phyloP scores from a whole-genome alignment of 2,888 invertebrate species.

The Idaea dimidiata region DNA sequence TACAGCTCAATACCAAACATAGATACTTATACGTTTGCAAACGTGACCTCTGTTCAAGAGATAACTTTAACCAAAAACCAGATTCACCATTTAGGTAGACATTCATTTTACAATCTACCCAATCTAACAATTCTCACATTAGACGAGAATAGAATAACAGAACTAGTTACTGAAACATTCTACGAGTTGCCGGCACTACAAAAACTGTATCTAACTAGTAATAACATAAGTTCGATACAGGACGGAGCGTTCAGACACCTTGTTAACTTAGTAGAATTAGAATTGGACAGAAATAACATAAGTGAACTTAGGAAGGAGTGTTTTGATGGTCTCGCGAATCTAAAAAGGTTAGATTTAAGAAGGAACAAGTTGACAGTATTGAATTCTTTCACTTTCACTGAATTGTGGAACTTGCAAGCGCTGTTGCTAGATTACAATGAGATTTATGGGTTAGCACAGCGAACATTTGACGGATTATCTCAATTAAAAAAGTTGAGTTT shows the following conservation, averaged over 20 bases:
- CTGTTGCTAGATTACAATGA: slow-evolving; percentile 86
- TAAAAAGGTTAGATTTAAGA: slow-evolving; percentile 87
- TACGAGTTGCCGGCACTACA: slow-evolving; percentile 86
- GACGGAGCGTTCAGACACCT: slow-evolving; percentile 90
- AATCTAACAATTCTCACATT: slow-evolving; percentile 85
- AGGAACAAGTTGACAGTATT: slow-evolving; percentile 87
- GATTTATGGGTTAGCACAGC: slow-evolving; percentile 86
- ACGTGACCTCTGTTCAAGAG: slow-evolving; percentile 84
- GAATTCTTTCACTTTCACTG: slow-evolving; percentile 89
- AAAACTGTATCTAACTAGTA: slow-evolving; percentile 90
- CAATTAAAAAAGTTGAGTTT: slow-evolving; percentile 86
- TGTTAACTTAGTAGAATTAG: slow-evolving; percentile 87
- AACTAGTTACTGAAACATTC: slow-evolving; percentile 88
- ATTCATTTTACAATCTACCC: slow-evolving; percentile 87
- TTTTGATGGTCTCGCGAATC: slow-evolving; percentile 87
- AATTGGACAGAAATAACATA: slow-evolving; percentile 89
- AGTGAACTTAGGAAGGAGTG: slow-evolving; percentile 87
- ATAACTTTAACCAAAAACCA: slow-evolving; percentile 86
- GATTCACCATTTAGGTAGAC: slow-evolving; percentile 83
- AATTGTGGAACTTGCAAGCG: slow-evolving; percentile 86
- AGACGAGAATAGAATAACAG: slow-evolving; percentile 87
- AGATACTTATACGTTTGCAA: slow-evolving; percentile 87
- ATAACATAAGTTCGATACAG: slow-evolving; percentile 91
- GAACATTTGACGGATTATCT: slow-evolving; percentile 88
- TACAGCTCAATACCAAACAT: slow-evolving; percentile 87